phyloP scores from a whole-genome alignment of 2,888 invertebrate species.

The Rhorus exstirpatorius region DNA sequence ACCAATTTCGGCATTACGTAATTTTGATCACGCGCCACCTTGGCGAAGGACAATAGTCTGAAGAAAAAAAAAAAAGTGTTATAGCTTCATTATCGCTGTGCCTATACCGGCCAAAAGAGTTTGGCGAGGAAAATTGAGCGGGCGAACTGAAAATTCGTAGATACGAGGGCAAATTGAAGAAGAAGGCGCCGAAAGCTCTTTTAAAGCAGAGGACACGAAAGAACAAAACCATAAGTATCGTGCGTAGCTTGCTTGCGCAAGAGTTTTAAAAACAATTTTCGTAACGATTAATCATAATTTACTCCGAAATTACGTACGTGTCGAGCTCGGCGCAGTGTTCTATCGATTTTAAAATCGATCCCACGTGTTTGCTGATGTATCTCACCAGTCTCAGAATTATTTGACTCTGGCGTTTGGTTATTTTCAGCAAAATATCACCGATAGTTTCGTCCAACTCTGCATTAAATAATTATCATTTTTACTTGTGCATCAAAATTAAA shows the following conservation, averaged over 20 bases:
- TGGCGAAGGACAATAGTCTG: slow-evolving; percentile 90
- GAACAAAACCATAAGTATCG: no score
- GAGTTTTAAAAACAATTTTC: not conserved
- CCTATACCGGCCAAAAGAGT: no score
- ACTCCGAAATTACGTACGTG: slow-evolving; percentile 87
- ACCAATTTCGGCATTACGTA: slow-evolving; percentile 90
- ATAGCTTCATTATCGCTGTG: not conserved
- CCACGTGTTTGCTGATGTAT: slow-evolving; percentile 88
- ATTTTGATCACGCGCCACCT: slow-evolving; percentile 89
- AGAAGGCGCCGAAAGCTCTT: no score
- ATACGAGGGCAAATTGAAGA: no score
- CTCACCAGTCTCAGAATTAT: slow-evolving; percentile 91
- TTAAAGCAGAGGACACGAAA: no score
- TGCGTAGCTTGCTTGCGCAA: no score
- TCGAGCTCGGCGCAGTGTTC: slow-evolving; percentile 90
- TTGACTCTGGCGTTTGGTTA: slow-evolving; percentile 92
- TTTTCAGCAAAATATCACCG: slow-evolving; percentile 93
- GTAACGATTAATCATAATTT: not conserved
- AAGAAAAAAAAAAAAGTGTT: not conserved
- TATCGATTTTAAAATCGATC: slow-evolving; percentile 88
- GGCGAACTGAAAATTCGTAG: no score
- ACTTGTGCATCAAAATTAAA: slow-evolving; percentile 11
- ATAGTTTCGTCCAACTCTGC: slow-evolving; percentile 91
- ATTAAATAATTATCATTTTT: slow-evolving; percentile 66
- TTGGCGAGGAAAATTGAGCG: no score